Evolutionary conservation across 2,888 invertebrate species (phyloP).

Genomic region (Mimas tiliae): DNA sequence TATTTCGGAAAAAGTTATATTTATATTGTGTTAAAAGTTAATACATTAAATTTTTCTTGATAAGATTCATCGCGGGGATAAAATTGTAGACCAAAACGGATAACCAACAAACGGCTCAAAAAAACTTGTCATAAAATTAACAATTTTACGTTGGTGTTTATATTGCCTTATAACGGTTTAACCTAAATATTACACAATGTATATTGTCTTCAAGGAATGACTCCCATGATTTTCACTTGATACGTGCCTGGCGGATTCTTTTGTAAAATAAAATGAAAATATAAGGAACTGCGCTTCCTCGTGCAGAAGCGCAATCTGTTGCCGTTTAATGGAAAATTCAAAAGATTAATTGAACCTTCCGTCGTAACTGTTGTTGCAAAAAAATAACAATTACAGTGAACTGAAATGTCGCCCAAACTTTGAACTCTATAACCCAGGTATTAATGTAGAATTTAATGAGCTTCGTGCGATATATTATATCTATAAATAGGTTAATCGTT

Average conservation of each 20-base stretch:
- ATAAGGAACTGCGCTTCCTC: neutral
- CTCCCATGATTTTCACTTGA: neutral
- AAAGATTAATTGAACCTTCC: conserved; percentile 4
- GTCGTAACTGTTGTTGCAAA: neutral
- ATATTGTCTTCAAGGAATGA: neutral
- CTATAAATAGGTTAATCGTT: too few species aligned
- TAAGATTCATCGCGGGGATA: neutral
- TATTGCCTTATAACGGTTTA: neutral
- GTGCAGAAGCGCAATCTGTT: conserved; percentile 4
- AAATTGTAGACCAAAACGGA: neutral
- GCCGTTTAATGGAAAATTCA: conserved; percentile 13
- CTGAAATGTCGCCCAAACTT: neutral
- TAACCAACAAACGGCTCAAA: neutral
- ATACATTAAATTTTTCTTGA: too few species aligned
- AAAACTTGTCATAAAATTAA: too few species aligned
- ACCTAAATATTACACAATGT: neutral
- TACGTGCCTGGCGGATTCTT: neutral
- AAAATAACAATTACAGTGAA: neutral
- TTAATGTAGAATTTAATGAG: too few species aligned
- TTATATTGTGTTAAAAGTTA: too few species aligned
- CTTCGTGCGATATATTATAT: too few species aligned
- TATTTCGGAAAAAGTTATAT: too few species aligned
- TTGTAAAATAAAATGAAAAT: conserved; percentile 5
- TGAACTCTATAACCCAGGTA: neutral
- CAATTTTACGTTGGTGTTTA: too few species aligned